These are phyloP conservation scores for Galagoides demidoff DNA, from an alignment of 2,797 vertebrate species.

Conservation along the genomic window DNA sequence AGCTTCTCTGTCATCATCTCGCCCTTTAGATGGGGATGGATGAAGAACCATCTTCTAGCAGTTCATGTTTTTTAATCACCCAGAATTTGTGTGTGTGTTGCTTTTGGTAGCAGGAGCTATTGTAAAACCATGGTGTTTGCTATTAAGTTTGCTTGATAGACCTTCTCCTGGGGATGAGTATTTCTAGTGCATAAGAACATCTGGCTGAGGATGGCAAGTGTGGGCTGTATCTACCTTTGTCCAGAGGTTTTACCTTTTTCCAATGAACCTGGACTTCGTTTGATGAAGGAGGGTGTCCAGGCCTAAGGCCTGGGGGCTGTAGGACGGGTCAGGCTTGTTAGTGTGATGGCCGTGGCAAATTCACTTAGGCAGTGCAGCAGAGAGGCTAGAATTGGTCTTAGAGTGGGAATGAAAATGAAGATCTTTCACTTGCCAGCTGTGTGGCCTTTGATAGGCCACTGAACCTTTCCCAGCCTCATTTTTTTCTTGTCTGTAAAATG, in stretches of 20 bases:
- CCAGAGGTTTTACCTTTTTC: background rate
- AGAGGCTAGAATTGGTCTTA: background rate
- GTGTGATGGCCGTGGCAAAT: background rate
- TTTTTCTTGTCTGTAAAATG: background rate
- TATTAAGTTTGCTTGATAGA: slow-evolving; percentile 52
- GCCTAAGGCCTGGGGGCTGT: background rate
- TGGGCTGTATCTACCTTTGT: slow-evolving; percentile 30
- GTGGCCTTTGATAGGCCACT: background rate
- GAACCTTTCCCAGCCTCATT: background rate
- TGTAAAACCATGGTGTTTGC: slow-evolving; percentile 63
- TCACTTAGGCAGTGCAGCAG: background rate
- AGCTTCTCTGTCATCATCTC: background rate
- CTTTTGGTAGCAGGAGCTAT: slow-evolving; percentile 57
- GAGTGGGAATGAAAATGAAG: background rate
- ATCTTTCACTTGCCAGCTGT: background rate
- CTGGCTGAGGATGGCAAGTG: slow-evolving; percentile 46
- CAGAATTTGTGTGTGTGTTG: background rate
- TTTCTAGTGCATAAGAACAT: slow-evolving; percentile 61
- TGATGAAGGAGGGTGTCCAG: background rate
- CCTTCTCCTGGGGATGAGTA: slow-evolving; percentile 64
- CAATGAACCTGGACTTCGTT: background rate
- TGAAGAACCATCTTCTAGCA: slow-evolving; percentile 49
- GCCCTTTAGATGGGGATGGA: slow-evolving; percentile 61
- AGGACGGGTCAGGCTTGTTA: background rate
- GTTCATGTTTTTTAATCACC: slow-evolving; percentile 65